Evolutionary conservation across 1,140 invertebrate genomes (phyloP).

Genomic region (Forficula auricularia): DNA sequence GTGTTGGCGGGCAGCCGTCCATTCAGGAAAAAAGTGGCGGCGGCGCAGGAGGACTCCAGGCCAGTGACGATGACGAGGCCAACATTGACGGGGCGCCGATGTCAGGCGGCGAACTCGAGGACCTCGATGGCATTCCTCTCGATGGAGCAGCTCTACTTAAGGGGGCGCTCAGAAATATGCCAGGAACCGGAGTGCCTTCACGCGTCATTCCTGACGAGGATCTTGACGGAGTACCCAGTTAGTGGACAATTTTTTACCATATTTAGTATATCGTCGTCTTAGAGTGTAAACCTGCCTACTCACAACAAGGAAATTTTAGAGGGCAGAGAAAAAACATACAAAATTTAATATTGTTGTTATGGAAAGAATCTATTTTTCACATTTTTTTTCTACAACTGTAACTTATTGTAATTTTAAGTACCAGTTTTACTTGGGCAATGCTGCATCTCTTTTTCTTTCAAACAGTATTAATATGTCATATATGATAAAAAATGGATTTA

Average conservation of each 20-base stretch:
- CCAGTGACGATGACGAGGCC: constrained; percentile 8
- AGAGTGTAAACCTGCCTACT: no score
- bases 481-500: no score
- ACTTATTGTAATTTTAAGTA: no score
- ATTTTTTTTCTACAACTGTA: no score
- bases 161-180: constrained; percentile 38
- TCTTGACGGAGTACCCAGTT: constrained; percentile 59
- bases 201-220: constrained; percentile 33
- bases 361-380: no score
- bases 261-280: no score
- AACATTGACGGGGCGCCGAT: constrained; percentile 24
- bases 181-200: constrained; percentile 16
- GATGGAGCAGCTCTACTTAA: constrained; percentile 65
- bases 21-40: constrained; percentile 5
- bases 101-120: constrained; percentile 42
- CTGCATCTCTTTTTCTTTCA: no score
- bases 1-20: not conserved
- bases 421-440: no score
- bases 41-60: not conserved
- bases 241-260: constrained; percentile 14
- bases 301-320: no score
- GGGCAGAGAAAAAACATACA: no score
- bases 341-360: no score
- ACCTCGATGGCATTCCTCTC: constrained; percentile 62
- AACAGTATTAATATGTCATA: no score